Evolutionary conservation across 2,888 invertebrate genomes (phyloP), one percentile per base, ranked within the genome.

Genomic region (Ochlodes sylvanus): DNA sequence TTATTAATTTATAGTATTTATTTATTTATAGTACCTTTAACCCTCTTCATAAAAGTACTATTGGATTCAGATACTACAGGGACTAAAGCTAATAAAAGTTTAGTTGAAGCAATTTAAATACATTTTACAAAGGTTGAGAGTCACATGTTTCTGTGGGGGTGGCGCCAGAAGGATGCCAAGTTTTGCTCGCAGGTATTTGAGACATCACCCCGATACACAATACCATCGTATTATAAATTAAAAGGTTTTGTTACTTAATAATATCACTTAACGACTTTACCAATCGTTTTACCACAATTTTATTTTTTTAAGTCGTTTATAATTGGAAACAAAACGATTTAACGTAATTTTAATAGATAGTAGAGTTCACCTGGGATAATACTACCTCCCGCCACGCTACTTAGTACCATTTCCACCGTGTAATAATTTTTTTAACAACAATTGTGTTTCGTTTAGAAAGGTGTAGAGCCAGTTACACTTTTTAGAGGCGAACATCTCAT

Each of bases 111-210:
- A 5, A 12, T 17, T n/a, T 15, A 15, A n/a, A 44, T 27, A 52
- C 6, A 42, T 55, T 63, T 67, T 65, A 56, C 57, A 73, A 72
- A 84, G 78, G 83, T 88, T 88, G 85, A 76, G 78, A 80, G 69
- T 68, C 82, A 56, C 70, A 74, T 69, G 73, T 58, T 71, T 17
- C 70, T 76, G 71, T 78, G 77, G 81, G 81, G 83, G 82, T 85
- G 88, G 89, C 90, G 89, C 89, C 89, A 83, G 73, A 73, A 68
- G 65, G 88, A 76, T 88, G 87, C 81, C 79, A 75, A 75, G 79
- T 79, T 82, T 79, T 72, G 79, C 79, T 77, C 74, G 80, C 88
- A 89, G 88, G 89, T 88, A 89, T 79, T 77, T 79, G 76, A 77
- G 76, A 77, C 79, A 77, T 76, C 75, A 70, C 72, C 76, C 70